Percentiles rank a stretch among this genome's conserved stretches.
Evolutionary conservation across 2,797 vertebrate genomes (phyloP).

Genomic region (Buphagus erythrorhynchus): DNA sequence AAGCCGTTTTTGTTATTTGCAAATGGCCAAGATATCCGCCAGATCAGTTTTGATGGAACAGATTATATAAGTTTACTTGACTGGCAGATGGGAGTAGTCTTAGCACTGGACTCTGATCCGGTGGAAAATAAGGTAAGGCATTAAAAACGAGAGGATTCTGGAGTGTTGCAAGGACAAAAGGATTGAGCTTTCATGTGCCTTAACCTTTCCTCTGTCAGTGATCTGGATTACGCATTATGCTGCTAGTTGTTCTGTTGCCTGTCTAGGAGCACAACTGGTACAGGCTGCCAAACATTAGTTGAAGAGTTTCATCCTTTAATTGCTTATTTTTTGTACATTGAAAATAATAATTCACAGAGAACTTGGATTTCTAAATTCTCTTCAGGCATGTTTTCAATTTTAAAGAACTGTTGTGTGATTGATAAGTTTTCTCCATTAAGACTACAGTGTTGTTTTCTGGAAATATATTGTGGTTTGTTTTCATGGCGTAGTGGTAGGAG

Average conservation of each 20-base stretch:
- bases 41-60: conserved; percentile 84
- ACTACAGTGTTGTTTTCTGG: not conserved
- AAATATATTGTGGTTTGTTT: rapidly evolving
- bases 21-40: conserved; percentile 84
- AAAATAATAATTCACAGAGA: not conserved
- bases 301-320: not conserved
- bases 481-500: not conserved
- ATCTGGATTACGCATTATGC: not conserved
- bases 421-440: not conserved
- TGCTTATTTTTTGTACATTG: not conserved
- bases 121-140: conserved; percentile 85
- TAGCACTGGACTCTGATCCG: conserved; percentile 91
- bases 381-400: not conserved
- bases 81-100: conserved; percentile 85
- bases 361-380: not conserved
- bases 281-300: not conserved
- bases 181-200: conserved; percentile 15
- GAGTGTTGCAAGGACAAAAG: conserved; percentile 57
- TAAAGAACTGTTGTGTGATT: not conserved
- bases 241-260: not conserved
- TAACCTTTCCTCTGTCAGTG: conserved; percentile 35
- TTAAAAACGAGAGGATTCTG: conserved; percentile 60
- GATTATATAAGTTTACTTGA: conserved; percentile 80
- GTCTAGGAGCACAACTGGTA: not conserved
- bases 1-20: conserved; percentile 87